phyloP scores from a whole-genome alignment of 2,888 invertebrate genomes.

The Bombylius discolor region DNA sequence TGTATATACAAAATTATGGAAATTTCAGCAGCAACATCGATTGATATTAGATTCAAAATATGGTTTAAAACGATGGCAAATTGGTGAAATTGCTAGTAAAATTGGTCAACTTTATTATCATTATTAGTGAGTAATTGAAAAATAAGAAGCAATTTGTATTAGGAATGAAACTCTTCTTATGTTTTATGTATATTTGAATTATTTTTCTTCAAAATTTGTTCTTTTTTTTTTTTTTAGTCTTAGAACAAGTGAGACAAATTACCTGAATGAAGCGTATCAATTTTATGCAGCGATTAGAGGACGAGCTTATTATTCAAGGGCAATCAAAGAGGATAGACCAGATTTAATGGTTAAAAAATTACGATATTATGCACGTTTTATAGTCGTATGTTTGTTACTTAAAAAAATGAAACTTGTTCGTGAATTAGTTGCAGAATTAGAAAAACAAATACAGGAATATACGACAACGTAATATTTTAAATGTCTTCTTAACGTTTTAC shows the following conservation, averaged over 20 bases:
- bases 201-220: background rate
- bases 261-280: constrained; percentile 89
- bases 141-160: too few species aligned
- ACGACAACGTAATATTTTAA: constrained; percentile 52
- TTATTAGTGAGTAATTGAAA: constrained; percentile 68
- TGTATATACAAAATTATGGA: constrained; percentile 95
- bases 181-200: too few species aligned
- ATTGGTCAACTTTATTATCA: constrained; percentile 97
- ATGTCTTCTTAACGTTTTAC: background rate
- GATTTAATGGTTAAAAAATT: constrained; percentile 96
- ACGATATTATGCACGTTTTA: constrained; percentile 88
- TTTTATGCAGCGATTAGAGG: constrained; percentile 93
- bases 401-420: constrained; percentile 87
- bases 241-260: constrained; percentile 91
- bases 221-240: constrained; percentile 46
- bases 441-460: constrained; percentile 89
- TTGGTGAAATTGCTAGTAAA: constrained; percentile 96
- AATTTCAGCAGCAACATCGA: constrained; percentile 94
- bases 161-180: too few species aligned
- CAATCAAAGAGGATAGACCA: constrained; percentile 83
- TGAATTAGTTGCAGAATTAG: constrained; percentile 82
- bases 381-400: constrained; percentile 86
- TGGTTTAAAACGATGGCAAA: constrained; percentile 94
- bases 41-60: constrained; percentile 82
- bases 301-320: constrained; percentile 86